Conservation (phyloP, 2,888 invertebrate species). For the Cryptus armator region DNA sequence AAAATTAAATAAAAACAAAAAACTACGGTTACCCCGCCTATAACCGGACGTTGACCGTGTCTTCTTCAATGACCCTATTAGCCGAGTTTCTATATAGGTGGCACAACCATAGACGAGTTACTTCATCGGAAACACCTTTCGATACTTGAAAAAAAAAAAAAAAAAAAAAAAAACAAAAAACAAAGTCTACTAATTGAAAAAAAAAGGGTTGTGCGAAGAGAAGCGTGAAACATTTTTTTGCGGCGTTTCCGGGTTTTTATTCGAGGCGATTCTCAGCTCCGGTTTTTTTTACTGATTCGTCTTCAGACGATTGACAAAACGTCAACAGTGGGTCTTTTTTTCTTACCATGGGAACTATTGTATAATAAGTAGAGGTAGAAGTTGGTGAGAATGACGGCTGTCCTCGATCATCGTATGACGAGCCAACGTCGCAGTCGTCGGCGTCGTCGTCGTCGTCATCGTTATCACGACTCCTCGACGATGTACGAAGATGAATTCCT, state of each 20-base stretch:
- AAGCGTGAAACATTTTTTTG: background rate
- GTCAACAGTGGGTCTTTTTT: background rate
- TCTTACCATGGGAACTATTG: slow-evolving; percentile 43
- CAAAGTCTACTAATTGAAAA: background rate
- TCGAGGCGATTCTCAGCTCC: background rate
- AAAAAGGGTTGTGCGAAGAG: background rate
- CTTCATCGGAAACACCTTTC: slow-evolving; percentile 27
- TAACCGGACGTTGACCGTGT: slow-evolving; percentile 71
- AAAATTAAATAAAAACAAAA: slow-evolving; percentile 22
- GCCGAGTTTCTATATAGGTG: slow-evolving; percentile 54
- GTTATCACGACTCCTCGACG: slow-evolving; percentile 67
- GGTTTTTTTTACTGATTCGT: slow-evolving; percentile 8
- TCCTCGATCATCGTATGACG: slow-evolving; percentile 63
- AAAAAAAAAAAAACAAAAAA: too few relatives aligned
- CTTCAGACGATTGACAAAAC: slow-evolving; percentile 31
- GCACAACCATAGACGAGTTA: slow-evolving; percentile 27
- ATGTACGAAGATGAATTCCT: slow-evolving; percentile 77
- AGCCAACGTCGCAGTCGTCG: slow-evolving; percentile 54
- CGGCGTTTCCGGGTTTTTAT: background rate
- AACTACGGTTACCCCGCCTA: slow-evolving; percentile 53
- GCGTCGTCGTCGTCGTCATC: slow-evolving; percentile 56
- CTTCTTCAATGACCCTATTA: slow-evolving; percentile 71
- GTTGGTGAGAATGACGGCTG: slow-evolving; percentile 58
- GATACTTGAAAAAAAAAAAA: background rate
- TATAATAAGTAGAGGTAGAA: slow-evolving; percentile 21